Evolutionary conservation across 2,888 invertebrate species (phyloP).

Genomic region (Ormyrus labotus): DNA sequence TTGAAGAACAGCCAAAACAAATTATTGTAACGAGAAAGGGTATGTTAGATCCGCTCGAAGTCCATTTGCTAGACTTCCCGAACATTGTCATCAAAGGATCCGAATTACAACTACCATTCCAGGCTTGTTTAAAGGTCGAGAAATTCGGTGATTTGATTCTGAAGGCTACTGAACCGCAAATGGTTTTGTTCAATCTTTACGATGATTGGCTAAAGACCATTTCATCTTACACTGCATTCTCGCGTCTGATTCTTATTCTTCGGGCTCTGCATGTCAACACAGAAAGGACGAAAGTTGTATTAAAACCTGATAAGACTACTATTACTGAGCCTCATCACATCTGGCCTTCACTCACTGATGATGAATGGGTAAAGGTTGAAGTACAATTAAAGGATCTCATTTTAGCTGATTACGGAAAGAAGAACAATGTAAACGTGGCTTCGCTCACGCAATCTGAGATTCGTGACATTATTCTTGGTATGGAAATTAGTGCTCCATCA

Average conservation of each 20-base stretch:
- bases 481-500: slow-evolving; percentile 99
- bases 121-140: slow-evolving; percentile 98
- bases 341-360: slow-evolving; percentile 98
- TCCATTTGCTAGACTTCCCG: slow-evolving; percentile 99
- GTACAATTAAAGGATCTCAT: slow-evolving; percentile 98
- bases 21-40: slow-evolving; percentile 99
- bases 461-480: slow-evolving; percentile 98
- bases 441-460: slow-evolving; percentile 99
- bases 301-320: slow-evolving; percentile 99
- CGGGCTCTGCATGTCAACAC: slow-evolving; percentile 99
- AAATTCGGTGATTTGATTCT: slow-evolving; percentile 99
- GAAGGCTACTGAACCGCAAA: slow-evolving; percentile 99
- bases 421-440: slow-evolving; percentile 99
- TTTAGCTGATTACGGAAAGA: slow-evolving; percentile 99
- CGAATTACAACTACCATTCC: slow-evolving; percentile 98
- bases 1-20: slow-evolving; percentile 99
- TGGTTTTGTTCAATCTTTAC: slow-evolving; percentile 99
- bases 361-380: slow-evolving; percentile 99
- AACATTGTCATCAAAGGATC: slow-evolving; percentile 99
- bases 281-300: slow-evolving; percentile 97
- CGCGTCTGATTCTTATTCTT: slow-evolving; percentile 95
- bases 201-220: slow-evolving; percentile 99
- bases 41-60: slow-evolving; percentile 99
- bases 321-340: slow-evolving; percentile 99
- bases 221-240: slow-evolving; percentile 97